Base-by-base conservation (phyloP, 2,113 vertebrate genomes). In the Amazona vittata region DNA sequence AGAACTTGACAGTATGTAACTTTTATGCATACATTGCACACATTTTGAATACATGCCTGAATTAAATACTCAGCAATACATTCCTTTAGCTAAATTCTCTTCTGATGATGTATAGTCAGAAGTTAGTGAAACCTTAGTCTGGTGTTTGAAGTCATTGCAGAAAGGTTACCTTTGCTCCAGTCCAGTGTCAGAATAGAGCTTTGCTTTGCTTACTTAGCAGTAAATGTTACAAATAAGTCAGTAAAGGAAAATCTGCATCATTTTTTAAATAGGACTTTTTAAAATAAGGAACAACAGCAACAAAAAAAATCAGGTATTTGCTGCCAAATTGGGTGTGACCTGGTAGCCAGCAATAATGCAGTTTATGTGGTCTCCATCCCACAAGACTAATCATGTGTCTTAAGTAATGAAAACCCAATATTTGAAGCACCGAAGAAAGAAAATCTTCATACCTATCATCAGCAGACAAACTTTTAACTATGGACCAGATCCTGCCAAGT, bases 21-120 rank as follows among this genome's bases (percentile, higher is more conserved):
- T 44, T 75, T 16, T 26, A 5, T 0, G 0, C 33, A 10, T 37
- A 10, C 14, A 1, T 46, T 50, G 47, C 33, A 28, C 50, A 28
- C 14, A 5, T 15, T 59, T 59, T 33, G 67, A 79, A 52, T 10
- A 6, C 1, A 0, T 43, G 20, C 67, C 53, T 67, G 50, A 69
- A 44, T 5, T 3, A 52, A 70, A 29, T 33, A 41, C 3, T 84
- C 74, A 24, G 31, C 37, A 59, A 13, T 28, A 43, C 9, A 4
- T 63, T 83, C 46, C 24, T 55, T 9, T 11, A 20, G 53, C 75
- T 74, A 57, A 52, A 59, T 62, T 21, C 8, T 43, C n/a, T 60
- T 76, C 39, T 3, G 6, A 5, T 43, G 31, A 37, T 46, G 9
- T 57, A 67, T 17, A 39, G 20, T 49, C 39, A 62, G 41, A 82